A percentile compares a stretch with the other conserved stretches of the same genome.
phyloP scores from a whole-genome alignment of 2,888 invertebrate genomes.

The Cataglyphis cursor region DNA sequence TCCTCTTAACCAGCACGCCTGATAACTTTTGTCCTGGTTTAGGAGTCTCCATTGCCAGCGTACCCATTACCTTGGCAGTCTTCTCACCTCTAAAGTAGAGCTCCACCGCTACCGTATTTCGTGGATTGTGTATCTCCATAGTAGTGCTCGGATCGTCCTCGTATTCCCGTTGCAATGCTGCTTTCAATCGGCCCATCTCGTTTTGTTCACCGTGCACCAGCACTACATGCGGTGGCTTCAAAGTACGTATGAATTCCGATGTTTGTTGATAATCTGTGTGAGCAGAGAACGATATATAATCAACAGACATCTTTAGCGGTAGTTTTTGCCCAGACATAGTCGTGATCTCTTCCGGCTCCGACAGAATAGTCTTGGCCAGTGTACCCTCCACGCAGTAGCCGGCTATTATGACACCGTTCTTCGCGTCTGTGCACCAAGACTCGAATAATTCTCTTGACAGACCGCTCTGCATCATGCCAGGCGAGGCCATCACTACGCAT shows the following conservation, averaged over 20 bases:
- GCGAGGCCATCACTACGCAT: constrained; percentile 99
- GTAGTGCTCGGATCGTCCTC: constrained; percentile 93
- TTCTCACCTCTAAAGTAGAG: constrained; percentile 99
- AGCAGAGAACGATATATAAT: constrained; percentile 99
- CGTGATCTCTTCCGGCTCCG: constrained; percentile 99
- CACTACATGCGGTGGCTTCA: constrained; percentile 98
- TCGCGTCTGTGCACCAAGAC: constrained; percentile 99
- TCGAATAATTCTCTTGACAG: constrained; percentile 98
- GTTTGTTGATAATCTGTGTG: constrained; percentile 99
- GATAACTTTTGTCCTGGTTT: constrained; percentile 93
- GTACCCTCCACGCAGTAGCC: constrained; percentile 98
- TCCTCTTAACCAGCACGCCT: constrained; percentile 97
- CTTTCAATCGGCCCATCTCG: constrained; percentile 98
- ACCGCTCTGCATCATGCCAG: constrained; percentile 99
- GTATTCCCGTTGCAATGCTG: constrained; percentile 97
- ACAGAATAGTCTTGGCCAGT: constrained; percentile 96
- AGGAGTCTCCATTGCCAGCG: constrained; percentile 94
- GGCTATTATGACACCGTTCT: constrained; percentile 99
- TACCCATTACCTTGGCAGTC: constrained; percentile 99
- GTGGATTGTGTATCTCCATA: constrained; percentile 97
- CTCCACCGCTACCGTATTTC: constrained; percentile 97
- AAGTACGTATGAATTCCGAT: constrained; percentile 97
- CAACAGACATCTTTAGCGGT: constrained; percentile 98
- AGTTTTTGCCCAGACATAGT: constrained; percentile 98
- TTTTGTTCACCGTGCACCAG: constrained; percentile 99